Conservation (phyloP, 2,113 vertebrate species). For the Phaethon lepturus region DNA sequence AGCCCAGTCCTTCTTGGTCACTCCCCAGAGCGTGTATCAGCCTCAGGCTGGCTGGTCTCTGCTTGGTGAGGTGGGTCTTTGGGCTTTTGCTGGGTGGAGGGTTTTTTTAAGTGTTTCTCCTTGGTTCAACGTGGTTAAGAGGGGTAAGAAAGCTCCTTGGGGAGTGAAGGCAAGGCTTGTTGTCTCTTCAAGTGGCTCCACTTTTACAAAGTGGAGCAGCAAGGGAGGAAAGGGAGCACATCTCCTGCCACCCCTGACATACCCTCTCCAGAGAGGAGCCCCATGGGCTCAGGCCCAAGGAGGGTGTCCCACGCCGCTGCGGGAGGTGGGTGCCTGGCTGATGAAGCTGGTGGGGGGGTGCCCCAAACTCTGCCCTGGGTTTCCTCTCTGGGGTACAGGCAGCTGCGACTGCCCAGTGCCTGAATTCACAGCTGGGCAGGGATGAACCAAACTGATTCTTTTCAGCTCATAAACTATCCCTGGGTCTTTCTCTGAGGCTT, state of each 20-base stretch:
- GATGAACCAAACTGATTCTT: background rate
- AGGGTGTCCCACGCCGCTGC: fast-evolving
- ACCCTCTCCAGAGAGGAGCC: too few relatives aligned
- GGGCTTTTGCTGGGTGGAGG: background rate
- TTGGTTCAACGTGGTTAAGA: fast-evolving
- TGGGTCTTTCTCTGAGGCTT: background rate
- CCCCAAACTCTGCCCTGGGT: background rate
- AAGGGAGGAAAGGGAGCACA: background rate
- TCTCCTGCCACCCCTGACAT: too few relatives aligned
- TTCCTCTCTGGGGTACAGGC: background rate
- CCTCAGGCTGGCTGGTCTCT: background rate
- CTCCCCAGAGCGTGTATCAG: too few relatives aligned
- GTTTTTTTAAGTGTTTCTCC: background rate
- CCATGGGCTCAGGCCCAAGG: fast-evolving
- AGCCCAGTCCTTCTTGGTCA: background rate
- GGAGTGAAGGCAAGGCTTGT: background rate
- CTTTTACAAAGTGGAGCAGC: background rate
- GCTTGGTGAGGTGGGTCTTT: background rate
- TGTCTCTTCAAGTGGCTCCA: background rate
- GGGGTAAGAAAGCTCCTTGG: background rate
- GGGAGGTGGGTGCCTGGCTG: background rate
- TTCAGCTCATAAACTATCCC: background rate
- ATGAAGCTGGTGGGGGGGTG: background rate
- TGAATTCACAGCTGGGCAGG: background rate
- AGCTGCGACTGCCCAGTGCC: background rate